Conservation (phyloP, 1,140 invertebrate species). For the Stegodyphus dumicola region DNA sequence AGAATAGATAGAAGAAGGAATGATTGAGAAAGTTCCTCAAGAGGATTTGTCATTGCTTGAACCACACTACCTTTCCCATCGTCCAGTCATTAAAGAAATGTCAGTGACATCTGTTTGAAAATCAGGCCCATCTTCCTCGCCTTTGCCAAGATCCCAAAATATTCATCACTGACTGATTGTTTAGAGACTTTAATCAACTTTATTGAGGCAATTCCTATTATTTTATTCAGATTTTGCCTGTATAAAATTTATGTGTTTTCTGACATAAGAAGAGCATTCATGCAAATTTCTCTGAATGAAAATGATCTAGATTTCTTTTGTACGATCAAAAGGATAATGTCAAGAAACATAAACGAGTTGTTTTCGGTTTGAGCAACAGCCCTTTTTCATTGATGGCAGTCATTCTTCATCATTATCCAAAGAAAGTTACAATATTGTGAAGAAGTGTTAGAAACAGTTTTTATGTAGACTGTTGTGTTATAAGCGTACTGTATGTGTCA, state of each 20-base stretch:
- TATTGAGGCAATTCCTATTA: constrained; percentile 17
- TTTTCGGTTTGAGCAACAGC: constrained; percentile 11
- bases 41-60: neutral
- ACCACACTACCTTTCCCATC: neutral
- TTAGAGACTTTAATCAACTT: constrained; percentile 20
- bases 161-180: constrained; percentile 12
- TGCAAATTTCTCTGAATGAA: constrained; percentile 18
- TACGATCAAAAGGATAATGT: neutral
- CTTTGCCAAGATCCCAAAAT: constrained; percentile 1
- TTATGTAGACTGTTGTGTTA: constrained; percentile 19
- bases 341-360: neutral
- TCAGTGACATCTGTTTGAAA: no score
- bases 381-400: neutral
- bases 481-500: neutral
- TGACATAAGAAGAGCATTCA: constrained; percentile 13
- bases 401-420: constrained; percentile 6
- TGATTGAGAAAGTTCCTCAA: neutral
- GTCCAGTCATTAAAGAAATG: neutral
- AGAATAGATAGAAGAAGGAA: neutral
- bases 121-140: constrained; percentile 16
- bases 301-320: constrained; percentile 26
- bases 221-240: neutral
- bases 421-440: constrained; percentile 7
- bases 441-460: constrained; percentile 26
- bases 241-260: constrained; percentile 14